Conservation (phyloP, 2,797 vertebrate species). For the Aulostomus chinensis region DNA sequence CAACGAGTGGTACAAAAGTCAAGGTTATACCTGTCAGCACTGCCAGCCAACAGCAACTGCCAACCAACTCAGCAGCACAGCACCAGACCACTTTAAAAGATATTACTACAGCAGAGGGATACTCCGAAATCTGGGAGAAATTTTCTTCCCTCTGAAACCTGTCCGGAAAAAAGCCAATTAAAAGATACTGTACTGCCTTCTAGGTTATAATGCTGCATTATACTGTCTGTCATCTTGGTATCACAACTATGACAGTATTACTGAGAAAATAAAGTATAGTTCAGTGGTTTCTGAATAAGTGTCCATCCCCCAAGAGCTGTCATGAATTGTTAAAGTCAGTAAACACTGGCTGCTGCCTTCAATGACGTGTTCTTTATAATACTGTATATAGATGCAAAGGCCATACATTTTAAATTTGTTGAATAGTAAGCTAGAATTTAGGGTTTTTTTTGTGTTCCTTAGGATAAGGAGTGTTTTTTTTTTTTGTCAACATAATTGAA, state of each 20-base stretch:
- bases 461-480: too few relatives aligned
- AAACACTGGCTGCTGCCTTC: too few relatives aligned
- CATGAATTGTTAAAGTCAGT: background rate
- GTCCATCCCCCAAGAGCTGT: background rate
- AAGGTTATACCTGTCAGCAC: conserved; percentile 70
- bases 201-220: conserved; percentile 10
- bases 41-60: conserved; percentile 57
- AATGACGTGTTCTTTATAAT: too few relatives aligned
- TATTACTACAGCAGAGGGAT: conserved; percentile 77
- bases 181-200: conserved; percentile 6
- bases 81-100: conserved; percentile 66
- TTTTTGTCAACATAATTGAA: too few relatives aligned
- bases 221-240: background rate
- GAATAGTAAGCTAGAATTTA: too few relatives aligned
- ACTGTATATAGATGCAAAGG: background rate
- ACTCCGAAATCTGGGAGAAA: conserved; percentile 76
- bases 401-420: too few relatives aligned
- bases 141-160: conserved; percentile 69
- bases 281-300: background rate
- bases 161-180: conserved; percentile 75
- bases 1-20: conserved; percentile 90
- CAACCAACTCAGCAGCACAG: conserved; percentile 33
- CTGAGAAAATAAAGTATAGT: conserved; percentile 36
- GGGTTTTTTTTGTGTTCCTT: too few relatives aligned
- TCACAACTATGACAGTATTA: background rate